phyloP scores from a whole-genome alignment of 2,888 invertebrate species.

The Nezara viridula region DNA sequence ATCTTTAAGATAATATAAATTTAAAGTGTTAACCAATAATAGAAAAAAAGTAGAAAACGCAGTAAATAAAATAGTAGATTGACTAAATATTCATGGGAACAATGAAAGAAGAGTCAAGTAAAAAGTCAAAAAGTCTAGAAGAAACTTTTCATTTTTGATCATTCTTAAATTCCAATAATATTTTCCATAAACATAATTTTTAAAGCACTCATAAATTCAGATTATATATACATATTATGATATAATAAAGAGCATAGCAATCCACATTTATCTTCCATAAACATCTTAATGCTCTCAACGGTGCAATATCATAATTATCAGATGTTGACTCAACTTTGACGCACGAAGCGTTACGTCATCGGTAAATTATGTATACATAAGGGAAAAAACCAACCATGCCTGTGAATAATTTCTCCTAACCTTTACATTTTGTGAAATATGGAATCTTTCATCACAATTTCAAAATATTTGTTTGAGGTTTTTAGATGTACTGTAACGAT shows the following conservation, averaged over 20 bases:
- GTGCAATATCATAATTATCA: conserved; percentile 22
- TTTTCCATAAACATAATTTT: neutral
- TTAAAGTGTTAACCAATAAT: too few species aligned
- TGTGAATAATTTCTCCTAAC: conserved; percentile 20
- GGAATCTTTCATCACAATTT: neutral
- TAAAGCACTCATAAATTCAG: neutral
- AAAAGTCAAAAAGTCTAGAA: too few species aligned
- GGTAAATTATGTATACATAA: neutral
- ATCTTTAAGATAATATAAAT: too few species aligned
- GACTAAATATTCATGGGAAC: too few species aligned
- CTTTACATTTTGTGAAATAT: conserved; percentile 10
- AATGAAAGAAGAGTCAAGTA: too few species aligned
- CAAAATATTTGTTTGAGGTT: neutral
- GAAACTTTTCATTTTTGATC: neutral
- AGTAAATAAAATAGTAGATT: too few species aligned
- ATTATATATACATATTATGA: neutral
- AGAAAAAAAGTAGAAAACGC: too few species aligned
- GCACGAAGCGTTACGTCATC: neutral
- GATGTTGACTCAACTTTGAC: conserved; percentile 37
- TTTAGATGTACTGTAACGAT: neutral
- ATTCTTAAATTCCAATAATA: neutral
- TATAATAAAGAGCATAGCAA: neutral
- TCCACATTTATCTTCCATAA: neutral
- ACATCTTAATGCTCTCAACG: conserved; percentile 17
- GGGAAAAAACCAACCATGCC: neutral